phyloP scores from a whole-genome alignment of 1,140 invertebrate genomes.

The Archivesica marissinica region DNA sequence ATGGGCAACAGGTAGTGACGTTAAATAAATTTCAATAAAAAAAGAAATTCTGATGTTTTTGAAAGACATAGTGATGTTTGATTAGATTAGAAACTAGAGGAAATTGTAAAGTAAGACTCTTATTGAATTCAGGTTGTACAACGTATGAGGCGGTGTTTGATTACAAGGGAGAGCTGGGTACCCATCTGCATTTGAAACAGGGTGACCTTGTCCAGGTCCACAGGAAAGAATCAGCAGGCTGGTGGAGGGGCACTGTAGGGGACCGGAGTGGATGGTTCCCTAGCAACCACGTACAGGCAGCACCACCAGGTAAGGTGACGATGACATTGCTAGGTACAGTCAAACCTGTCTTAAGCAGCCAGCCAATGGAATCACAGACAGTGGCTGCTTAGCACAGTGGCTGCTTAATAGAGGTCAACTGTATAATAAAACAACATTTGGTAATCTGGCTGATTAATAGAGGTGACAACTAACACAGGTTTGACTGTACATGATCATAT shows the following conservation, averaged over 20 bases:
- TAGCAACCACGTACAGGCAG: slow-evolving; percentile 92
- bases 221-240: slow-evolving; percentile 98
- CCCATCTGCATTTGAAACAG: slow-evolving; percentile 95
- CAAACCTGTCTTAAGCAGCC: too few relatives aligned
- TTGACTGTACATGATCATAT: too few relatives aligned
- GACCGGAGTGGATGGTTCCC: slow-evolving; percentile 98
- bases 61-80: too few relatives aligned
- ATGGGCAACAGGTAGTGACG: too few relatives aligned
- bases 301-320: slow-evolving; percentile 45
- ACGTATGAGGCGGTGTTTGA: slow-evolving; percentile 69
- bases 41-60: neutral
- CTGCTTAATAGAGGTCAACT: too few relatives aligned
- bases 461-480: too few relatives aligned
- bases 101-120: too few relatives aligned
- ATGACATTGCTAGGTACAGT: too few relatives aligned
- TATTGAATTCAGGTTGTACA: slow-evolving; percentile 39
- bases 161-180: slow-evolving; percentile 92
- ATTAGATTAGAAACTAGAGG: neutral
- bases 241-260: slow-evolving; percentile 96
- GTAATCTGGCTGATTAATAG: too few relatives aligned
- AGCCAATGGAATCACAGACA: too few relatives aligned
- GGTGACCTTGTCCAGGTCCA: slow-evolving; percentile 96
- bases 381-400: too few relatives aligned
- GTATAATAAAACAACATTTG: too few relatives aligned
- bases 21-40: neutral